Percentiles rank a stretch among this genome's conserved stretches.
Evolutionary conservation across 2,797 vertebrate species (phyloP).

Genomic region (Enteromius mattozi): DNA sequence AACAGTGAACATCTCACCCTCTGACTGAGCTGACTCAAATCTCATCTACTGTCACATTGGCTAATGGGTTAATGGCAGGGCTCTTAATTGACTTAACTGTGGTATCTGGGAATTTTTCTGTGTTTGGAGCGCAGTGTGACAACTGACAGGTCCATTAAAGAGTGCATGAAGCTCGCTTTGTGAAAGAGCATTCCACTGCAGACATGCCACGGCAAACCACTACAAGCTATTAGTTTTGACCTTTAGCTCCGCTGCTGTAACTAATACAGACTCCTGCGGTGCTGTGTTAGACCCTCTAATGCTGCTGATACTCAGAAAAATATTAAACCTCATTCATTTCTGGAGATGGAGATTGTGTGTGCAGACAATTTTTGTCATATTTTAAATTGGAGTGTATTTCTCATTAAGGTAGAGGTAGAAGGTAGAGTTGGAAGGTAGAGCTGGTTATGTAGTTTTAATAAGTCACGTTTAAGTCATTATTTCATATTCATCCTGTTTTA

Average conservation of each 20-base stretch:
- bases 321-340: background rate
- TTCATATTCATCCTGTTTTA: too few relatives aligned
- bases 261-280: slow-evolving; percentile 43
- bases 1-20: background rate
- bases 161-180: slow-evolving; percentile 39
- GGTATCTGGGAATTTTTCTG: slow-evolving; percentile 32
- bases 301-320: slow-evolving; percentile 3
- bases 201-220: slow-evolving; percentile 40
- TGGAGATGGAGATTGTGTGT: background rate
- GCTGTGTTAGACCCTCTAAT: slow-evolving; percentile 23
- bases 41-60: slow-evolving; percentile 11
- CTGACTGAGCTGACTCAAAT: slow-evolving; percentile 16
- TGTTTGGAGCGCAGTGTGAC: slow-evolving; percentile 44
- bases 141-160: slow-evolving; percentile 58
- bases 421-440: too few relatives aligned
- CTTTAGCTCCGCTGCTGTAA: slow-evolving; percentile 55
- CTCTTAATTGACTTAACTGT: slow-evolving; percentile 48
- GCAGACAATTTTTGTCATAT: background rate
- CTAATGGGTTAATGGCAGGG: slow-evolving; percentile 52
- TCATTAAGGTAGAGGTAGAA: too few relatives aligned
- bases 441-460: too few relatives aligned
- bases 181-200: slow-evolving; percentile 42
- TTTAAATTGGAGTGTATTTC: background rate
- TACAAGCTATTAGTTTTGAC: slow-evolving; percentile 61
- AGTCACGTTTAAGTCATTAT: too few relatives aligned